A percentile compares a stretch with the other conserved stretches of the same genome.
phyloP scores from a whole-genome alignment of 2,888 invertebrate genomes.

The Oasisia sp. region DNA sequence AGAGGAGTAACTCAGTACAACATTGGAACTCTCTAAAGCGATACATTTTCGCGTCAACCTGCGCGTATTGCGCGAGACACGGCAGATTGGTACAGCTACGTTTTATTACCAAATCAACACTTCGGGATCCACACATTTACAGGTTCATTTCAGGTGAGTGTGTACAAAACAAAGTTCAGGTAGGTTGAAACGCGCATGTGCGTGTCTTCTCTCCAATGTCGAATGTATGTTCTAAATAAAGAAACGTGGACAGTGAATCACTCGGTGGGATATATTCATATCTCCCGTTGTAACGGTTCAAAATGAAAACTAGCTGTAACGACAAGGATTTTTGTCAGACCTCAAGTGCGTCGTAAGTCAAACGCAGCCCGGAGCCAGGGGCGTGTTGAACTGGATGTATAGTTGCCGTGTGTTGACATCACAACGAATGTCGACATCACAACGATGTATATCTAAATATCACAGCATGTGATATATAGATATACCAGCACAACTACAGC shows the following conservation, averaged over 20 bases:
- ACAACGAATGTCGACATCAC: neutral
- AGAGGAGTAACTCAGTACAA: neutral
- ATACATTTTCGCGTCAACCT: neutral
- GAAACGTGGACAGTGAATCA: neutral
- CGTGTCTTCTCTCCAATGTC: neutral
- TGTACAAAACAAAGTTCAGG: neutral
- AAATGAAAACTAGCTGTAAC: no score
- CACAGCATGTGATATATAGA: no score
- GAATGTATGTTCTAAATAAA: neutral
- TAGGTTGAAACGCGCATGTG: neutral
- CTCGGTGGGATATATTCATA: neutral
- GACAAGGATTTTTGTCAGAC: no score
- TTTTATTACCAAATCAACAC: neutral
- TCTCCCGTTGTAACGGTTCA: neutral
- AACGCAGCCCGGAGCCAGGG: neutral
- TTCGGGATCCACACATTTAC: neutral
- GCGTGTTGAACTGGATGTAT: neutral
- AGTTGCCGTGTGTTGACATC: neutral
- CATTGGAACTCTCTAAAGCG: neutral
- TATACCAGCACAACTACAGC: no score
- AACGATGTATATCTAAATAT: neutral
- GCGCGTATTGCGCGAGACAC: neutral
- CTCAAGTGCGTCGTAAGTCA: neutral
- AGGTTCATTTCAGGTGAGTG: neutral
- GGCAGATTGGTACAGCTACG: neutral